Evolutionary conservation across 2,888 invertebrate species (phyloP).

Genomic region (Pristionchus exspectatus): DNA sequence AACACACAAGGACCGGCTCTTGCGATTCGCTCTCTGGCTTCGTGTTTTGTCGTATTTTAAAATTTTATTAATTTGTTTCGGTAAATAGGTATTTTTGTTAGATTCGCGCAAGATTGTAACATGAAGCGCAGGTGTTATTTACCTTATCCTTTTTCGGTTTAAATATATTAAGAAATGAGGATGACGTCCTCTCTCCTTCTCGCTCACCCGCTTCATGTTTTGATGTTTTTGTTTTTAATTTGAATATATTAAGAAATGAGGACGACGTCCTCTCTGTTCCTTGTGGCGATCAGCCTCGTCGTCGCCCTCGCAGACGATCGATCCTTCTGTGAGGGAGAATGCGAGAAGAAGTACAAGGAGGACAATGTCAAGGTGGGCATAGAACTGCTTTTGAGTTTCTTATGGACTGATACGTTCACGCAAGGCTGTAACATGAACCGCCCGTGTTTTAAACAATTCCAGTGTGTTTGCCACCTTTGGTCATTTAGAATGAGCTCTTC

Average conservation of each 20-base stretch:
- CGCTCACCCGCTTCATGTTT: not conserved
- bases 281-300: not conserved
- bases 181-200: no score
- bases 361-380: constrained; percentile 10
- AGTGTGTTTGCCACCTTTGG: no score
- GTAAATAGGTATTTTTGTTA: no score
- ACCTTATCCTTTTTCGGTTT: no score
- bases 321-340: constrained; percentile 50
- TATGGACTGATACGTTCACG: no score
- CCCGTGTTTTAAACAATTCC: no score
- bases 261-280: not conserved
- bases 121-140: no score
- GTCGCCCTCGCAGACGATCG: constrained; percentile 15
- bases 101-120: not conserved
- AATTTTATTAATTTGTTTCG: no score
- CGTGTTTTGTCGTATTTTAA: not conserved
- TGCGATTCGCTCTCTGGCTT: not conserved
- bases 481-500: no score
- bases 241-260: not conserved
- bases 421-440: no score
- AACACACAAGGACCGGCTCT: constrained; percentile 17
- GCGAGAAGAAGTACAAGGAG: constrained; percentile 46
- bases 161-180: no score
- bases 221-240: not conserved
- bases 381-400: not conserved